phyloP scores from a whole-genome alignment of 1,140 invertebrate species.

The Sinonovacula constricta region DNA sequence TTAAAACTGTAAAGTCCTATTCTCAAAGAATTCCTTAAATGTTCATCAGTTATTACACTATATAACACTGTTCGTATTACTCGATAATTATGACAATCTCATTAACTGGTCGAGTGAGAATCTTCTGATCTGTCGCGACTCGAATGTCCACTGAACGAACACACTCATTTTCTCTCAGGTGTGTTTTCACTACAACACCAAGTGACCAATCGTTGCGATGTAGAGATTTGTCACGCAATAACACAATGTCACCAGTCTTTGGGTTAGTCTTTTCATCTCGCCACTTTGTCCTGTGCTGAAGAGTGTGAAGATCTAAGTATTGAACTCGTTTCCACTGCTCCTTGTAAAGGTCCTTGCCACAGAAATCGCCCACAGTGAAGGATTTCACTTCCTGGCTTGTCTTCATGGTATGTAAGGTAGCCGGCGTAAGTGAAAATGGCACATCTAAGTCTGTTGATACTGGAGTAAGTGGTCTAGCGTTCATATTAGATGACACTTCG shows the following conservation, averaged over 20 bases:
- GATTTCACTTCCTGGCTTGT: background rate
- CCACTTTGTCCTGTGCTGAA: constrained; percentile 46
- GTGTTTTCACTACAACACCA: background rate
- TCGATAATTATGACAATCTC: too few species aligned
- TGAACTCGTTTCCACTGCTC: constrained; percentile 35
- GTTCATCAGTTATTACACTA: too few species aligned
- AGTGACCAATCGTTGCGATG: constrained; percentile 12
- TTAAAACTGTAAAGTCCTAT: too few species aligned
- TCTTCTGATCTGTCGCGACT: background rate
- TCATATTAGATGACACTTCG: constrained; percentile 56
- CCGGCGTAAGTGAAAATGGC: constrained; percentile 49
- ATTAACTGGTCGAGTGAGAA: background rate
- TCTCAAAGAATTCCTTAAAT: too few species aligned
- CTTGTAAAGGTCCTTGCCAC: constrained; percentile 18
- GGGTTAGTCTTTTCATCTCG: background rate
- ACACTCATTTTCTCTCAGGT: background rate
- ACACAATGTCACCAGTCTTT: constrained; percentile 35
- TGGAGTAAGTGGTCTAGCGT: constrained; percentile 54
- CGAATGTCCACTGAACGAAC: background rate
- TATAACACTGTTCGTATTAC: too few species aligned
- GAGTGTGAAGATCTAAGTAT: constrained; percentile 8
- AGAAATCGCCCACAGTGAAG: background rate
- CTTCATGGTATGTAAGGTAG: constrained; percentile 40
- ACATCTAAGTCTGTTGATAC: constrained; percentile 47
- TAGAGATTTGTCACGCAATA: constrained; percentile 7